Conservation (phyloP, 2,888 invertebrate genomes). For the Drosophila cyrtoloma region DNA sequence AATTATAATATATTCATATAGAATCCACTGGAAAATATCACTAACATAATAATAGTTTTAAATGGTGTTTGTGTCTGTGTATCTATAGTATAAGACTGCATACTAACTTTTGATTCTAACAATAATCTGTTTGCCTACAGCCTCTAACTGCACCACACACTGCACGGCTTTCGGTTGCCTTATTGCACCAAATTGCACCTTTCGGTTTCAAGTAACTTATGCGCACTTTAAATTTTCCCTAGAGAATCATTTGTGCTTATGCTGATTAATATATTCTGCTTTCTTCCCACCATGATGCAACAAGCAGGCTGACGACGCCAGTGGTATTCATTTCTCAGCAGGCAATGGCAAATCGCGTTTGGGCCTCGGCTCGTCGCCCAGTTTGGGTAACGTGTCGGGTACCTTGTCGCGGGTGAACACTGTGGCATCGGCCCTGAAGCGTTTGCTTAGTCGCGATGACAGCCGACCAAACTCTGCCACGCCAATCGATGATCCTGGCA, state of each 20-base stretch:
- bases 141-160: conserved; percentile 66
- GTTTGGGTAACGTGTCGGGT: conserved; percentile 85
- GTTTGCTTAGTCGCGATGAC: conserved; percentile 92
- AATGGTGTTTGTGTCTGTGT: conserved; percentile 61
- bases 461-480: conserved; percentile 85
- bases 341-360: conserved; percentile 86
- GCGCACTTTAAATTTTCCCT: conserved; percentile 27
- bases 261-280: conserved; percentile 13
- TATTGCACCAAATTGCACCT: conserved; percentile 59
- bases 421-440: conserved; percentile 91
- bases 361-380: conserved; percentile 86
- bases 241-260: background rate
- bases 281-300: background rate
- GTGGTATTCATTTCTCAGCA: conserved; percentile 91
- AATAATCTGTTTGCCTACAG: conserved; percentile 65
- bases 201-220: conserved; percentile 63
- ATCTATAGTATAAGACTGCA: conserved; percentile 47
- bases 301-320: conserved; percentile 88
- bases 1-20: background rate
- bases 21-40: conserved; percentile 25
- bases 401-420: conserved; percentile 91
- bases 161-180: conserved; percentile 61
- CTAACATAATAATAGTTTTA: conserved; percentile 17
- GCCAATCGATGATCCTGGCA: conserved; percentile 80
- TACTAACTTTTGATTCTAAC: conserved; percentile 83